phyloP scores from a whole-genome alignment of 2,797 vertebrate genomes.

The Xenopus petersii region DNA sequence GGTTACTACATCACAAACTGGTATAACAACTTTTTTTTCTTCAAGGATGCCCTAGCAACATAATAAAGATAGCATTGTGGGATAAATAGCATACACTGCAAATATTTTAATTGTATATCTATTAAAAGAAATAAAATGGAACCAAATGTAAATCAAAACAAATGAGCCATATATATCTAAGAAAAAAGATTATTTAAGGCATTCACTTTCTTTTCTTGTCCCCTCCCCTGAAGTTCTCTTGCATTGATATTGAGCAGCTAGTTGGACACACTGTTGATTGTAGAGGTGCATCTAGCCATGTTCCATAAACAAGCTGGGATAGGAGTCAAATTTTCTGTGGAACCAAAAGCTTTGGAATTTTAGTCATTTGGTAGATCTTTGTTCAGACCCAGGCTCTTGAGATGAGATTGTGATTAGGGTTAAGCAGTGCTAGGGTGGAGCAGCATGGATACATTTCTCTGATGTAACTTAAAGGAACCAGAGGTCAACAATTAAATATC shows the following conservation, averaged over 20 bases:
- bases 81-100: constrained; percentile 68
- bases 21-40: constrained; percentile 58
- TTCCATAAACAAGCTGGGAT: background rate
- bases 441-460: constrained; percentile 47
- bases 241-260: constrained; percentile 46
- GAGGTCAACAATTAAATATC: constrained; percentile 56
- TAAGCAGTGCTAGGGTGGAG: constrained; percentile 53
- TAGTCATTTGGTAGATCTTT: constrained; percentile 55
- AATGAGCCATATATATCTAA: constrained; percentile 53
- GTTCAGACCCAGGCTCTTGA: constrained; percentile 54
- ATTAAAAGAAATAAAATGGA: constrained; percentile 47
- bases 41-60: constrained; percentile 80
- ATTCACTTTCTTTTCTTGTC: constrained; percentile 51
- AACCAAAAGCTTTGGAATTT: constrained; percentile 51
- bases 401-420: constrained; percentile 52
- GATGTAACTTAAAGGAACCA: constrained; percentile 51
- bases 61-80: constrained; percentile 76
- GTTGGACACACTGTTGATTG: background rate
- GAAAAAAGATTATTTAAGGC: constrained; percentile 57
- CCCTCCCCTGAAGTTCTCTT: constrained; percentile 53
- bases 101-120: constrained; percentile 65
- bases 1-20: constrained; percentile 68
- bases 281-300: background rate
- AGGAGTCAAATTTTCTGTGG: constrained; percentile 54
- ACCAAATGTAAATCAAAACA: constrained; percentile 55